Conservation (phyloP, 2,113 vertebrate species). For the Mesitornis unicolor region DNA sequence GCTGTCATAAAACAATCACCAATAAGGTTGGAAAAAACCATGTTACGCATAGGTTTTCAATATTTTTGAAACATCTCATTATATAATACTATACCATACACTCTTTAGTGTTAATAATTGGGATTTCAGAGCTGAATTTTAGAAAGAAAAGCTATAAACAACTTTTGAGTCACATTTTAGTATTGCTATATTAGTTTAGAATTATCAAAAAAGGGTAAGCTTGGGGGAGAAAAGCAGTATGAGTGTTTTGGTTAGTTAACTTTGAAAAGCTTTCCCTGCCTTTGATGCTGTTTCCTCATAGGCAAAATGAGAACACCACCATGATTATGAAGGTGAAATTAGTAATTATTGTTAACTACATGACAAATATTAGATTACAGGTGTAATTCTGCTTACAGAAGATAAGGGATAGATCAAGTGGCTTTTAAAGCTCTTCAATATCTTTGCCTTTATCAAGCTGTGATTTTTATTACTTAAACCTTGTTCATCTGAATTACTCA, state of each 20-base stretch:
- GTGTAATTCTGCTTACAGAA: neutral
- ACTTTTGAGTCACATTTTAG: neutral
- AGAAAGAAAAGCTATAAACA: neutral
- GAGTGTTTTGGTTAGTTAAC: neutral
- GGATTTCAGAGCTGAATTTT: neutral
- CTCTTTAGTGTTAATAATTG: neutral
- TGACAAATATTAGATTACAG: neutral
- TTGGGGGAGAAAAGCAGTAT: neutral
- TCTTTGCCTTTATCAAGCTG: neutral
- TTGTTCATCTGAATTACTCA: neutral
- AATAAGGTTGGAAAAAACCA: constrained; percentile 26
- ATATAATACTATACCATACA: neutral
- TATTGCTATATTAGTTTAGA: neutral
- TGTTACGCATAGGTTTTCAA: neutral
- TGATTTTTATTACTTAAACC: neutral
- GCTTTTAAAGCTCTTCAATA: constrained; percentile 21
- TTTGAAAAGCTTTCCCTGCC: neutral
- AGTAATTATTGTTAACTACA: neutral
- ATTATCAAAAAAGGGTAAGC: neutral
- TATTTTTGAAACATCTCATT: constrained; percentile 8
- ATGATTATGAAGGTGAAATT: neutral
- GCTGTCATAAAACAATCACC: constrained; percentile 40
- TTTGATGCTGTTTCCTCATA: neutral
- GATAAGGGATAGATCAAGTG: constrained; percentile 9
- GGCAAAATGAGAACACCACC: neutral